Conservation (phyloP, 2,888 invertebrate species). For the Epinotia ramella region DNA sequence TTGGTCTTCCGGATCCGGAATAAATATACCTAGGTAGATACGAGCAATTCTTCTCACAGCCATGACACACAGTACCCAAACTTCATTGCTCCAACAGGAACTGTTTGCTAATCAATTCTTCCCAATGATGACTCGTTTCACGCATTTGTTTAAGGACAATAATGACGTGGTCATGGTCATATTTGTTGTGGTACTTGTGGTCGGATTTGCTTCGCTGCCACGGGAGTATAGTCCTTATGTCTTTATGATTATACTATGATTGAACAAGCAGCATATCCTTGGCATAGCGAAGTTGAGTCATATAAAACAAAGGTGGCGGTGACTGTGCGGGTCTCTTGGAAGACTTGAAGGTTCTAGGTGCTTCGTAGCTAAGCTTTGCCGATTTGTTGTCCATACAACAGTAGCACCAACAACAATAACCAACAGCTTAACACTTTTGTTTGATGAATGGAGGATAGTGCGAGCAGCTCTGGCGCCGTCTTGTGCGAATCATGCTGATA, state of each 20-base stretch:
- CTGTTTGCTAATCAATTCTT: neutral
- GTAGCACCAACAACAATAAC: too few relatives aligned
- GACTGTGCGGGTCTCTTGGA: neutral
- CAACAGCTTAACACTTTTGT: too few relatives aligned
- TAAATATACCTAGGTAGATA: too few relatives aligned
- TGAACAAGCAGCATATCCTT: constrained; percentile 11
- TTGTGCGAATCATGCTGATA: too few relatives aligned
- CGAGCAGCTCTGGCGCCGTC: too few relatives aligned
- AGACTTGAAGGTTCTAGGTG: neutral
- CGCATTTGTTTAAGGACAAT: neutral
- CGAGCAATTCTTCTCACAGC: neutral
- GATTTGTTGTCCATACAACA: too few relatives aligned
- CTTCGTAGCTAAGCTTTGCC: too few relatives aligned
- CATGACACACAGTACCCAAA: neutral
- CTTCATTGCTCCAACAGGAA: neutral
- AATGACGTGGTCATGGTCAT: constrained; percentile 5
- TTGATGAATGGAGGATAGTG: too few relatives aligned
- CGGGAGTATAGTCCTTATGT: neutral
- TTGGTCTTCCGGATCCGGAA: neutral
- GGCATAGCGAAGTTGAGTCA: constrained; percentile 13
- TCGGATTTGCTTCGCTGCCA: neutral
- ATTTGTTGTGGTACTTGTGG: neutral
- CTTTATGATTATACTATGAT: neutral
- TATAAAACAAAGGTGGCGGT: constrained; percentile 1
- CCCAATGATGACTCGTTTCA: neutral